A percentile compares a stretch with the other conserved stretches of the same genome.
Evolutionary conservation across 2,113 vertebrate genomes (phyloP).

Genomic region (Lampris megalopsis): DNA sequence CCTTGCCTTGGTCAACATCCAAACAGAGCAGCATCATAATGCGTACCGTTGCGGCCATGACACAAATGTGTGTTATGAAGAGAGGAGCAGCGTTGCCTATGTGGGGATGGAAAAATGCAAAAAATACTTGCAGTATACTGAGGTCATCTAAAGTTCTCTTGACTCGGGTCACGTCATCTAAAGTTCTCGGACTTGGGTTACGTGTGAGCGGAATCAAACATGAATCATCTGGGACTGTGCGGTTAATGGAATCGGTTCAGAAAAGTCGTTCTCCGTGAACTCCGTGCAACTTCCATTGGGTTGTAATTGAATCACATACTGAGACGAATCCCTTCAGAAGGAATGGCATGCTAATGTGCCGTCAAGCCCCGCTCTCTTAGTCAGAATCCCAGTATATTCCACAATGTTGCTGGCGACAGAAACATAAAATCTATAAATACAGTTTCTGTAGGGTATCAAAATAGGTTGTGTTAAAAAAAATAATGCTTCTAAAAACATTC

Average conservation of each 20-base stretch:
- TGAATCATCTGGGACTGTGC: constrained; percentile 22
- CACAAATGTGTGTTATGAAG: constrained; percentile 15
- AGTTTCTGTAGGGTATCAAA: too few relatives aligned
- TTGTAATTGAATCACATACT: background rate
- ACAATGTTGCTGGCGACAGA: constrained; percentile 10
- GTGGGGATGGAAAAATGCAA: constrained; percentile 18
- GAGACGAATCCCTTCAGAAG: constrained; percentile 36
- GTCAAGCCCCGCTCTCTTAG: constrained; percentile 27
- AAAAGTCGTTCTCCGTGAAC: constrained; percentile 25
- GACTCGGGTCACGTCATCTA: constrained; percentile 23
- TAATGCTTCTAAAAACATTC: too few relatives aligned
- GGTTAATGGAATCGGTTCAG: constrained; percentile 19
- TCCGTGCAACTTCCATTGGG: constrained; percentile 17
- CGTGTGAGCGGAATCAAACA: constrained; percentile 32
- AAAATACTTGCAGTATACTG: constrained; percentile 1
- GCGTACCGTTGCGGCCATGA: constrained; percentile 11
- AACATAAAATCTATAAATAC: too few relatives aligned
- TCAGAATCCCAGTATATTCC: constrained; percentile 40
- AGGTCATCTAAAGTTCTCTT: background rate
- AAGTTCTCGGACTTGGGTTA: constrained; percentile 26
- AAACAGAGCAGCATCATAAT: constrained; percentile 38
- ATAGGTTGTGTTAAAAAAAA: too few relatives aligned
- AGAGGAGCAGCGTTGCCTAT: constrained; percentile 6
- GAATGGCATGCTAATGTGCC: constrained; percentile 46
- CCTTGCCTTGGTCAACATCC: constrained; percentile 44